phyloP scores from a whole-genome alignment of 37 sponge, comb jelly and placozoan genomes.

The Amphimedon queenslandica region DNA sequence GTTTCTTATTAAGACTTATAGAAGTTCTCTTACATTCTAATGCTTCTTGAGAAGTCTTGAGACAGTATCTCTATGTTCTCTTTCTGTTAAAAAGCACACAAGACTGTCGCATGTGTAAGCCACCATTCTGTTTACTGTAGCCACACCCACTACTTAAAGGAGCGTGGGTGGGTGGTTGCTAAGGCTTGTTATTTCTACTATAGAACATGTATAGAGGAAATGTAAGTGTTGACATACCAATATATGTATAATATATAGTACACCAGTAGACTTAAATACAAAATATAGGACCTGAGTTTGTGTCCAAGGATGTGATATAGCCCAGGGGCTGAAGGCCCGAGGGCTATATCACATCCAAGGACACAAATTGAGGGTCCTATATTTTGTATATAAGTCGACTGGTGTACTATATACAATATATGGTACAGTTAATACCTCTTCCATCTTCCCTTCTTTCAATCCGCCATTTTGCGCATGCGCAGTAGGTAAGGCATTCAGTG shows the following conservation, averaged over 20 bases:
- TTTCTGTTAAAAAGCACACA: no score
- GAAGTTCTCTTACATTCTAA: no score
- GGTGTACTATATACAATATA: conserved; percentile 9
- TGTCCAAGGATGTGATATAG: conserved; percentile 2
- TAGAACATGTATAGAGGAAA: no score
- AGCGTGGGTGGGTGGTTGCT: no score
- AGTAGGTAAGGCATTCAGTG: background rate
- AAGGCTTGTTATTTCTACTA: no score
- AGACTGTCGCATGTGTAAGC: no score
- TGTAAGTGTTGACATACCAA: no score
- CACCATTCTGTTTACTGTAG: no score
- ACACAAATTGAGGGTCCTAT: background rate
- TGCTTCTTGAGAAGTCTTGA: no score
- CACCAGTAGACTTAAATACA: conserved; percentile 2
- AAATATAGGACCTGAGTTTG: background rate
- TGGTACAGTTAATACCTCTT: background rate
- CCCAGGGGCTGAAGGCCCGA: background rate
- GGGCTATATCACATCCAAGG: background rate
- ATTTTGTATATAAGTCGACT: background rate
- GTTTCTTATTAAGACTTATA: no score
- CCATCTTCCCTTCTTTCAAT: background rate
- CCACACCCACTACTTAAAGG: no score
- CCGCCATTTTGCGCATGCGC: conserved; percentile 3
- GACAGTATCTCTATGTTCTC: no score
- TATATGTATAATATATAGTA: conserved; percentile 10